Conservation (phyloP, 53 echinoderm and acorn worm species). For the Echinometra lucunter region DNA sequence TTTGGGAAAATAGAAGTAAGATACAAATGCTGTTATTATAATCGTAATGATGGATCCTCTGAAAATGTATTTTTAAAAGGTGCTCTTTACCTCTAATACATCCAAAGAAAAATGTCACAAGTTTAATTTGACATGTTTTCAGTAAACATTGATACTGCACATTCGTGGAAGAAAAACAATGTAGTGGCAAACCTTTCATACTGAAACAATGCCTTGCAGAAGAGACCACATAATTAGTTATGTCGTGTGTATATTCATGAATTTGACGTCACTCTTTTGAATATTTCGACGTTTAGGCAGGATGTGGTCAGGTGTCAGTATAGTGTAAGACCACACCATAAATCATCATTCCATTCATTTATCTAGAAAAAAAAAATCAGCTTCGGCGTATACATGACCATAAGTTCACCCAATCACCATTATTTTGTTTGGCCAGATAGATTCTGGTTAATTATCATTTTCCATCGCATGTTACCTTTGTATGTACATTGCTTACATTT, state of each 20-base stretch:
- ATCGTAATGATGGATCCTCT: no score
- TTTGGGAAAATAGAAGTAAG: no score
- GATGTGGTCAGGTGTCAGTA: slow-evolving; percentile 46
- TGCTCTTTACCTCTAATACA: no score
- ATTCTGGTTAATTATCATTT: neutral
- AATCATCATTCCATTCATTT: slow-evolving; percentile 42
- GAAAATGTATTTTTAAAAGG: no score
- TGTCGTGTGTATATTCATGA: neutral
- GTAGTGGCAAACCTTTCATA: neutral
- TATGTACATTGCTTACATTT: neutral
- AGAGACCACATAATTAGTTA: neutral
- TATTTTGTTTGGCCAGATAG: neutral
- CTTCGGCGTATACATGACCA: neutral
- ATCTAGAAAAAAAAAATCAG: neutral
- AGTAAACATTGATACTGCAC: no score
- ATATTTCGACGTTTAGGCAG: neutral
- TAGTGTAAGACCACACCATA: slow-evolving; percentile 37
- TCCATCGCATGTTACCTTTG: neutral
- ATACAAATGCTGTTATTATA: no score
- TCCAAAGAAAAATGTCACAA: no score
- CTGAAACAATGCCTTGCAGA: neutral
- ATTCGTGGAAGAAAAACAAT: neutral
- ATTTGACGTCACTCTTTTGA: slow-evolving; percentile 8
- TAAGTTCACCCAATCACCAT: neutral
- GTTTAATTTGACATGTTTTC: no score